Evolutionary conservation across 2,888 invertebrate species (phyloP), one percentile per base, ranked within the genome.

Genomic region (Rhyacophila evoluta): DNA sequence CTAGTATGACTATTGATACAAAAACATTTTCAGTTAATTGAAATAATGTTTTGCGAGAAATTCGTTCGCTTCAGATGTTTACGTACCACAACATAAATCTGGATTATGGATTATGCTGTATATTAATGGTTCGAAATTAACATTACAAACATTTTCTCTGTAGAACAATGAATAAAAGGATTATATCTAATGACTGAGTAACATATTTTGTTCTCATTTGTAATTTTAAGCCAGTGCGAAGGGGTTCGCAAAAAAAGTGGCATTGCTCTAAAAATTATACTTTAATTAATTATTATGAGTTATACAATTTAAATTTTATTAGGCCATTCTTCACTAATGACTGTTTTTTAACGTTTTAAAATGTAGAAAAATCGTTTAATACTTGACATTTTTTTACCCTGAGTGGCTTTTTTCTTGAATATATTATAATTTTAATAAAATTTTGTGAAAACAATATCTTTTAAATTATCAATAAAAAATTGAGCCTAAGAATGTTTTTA

Each of bases 51-150:
- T 55, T 55, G 10, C 6, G 55, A 25, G 55, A 10, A 55, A 25
- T 55, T 72, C 25, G 29, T 10, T 25, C 72, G 72, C 55, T 29
- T 75, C 67, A 29, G 12, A 41, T 71, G 29, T 38, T 72, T 72
- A 19, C n/a, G 19, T 72, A 38, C 39, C 38, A 33, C 74, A 70
- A 74, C 70, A 70, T 19, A 78, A 78, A 78, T 78, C 78, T 70
- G 55, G 78, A 68, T 74, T 74, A 70, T 33, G 41, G 70, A 72
- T 75, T 33, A 15, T 25, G 12, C 55, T 79, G 75, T 79, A 72
- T 79, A 79, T 79, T 75, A 79, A 79, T 79, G 79, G 79, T 19
- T 67, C 38, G 72, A 72, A 79, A 79, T 79, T 79, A 79, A 79
- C 79, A 79, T 79, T 79, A 75, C 79, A 79, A 79, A 79, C 75